Base-by-base conservation (phyloP, 2,888 invertebrate species). In the Anoplius nigerrimus region DNA sequence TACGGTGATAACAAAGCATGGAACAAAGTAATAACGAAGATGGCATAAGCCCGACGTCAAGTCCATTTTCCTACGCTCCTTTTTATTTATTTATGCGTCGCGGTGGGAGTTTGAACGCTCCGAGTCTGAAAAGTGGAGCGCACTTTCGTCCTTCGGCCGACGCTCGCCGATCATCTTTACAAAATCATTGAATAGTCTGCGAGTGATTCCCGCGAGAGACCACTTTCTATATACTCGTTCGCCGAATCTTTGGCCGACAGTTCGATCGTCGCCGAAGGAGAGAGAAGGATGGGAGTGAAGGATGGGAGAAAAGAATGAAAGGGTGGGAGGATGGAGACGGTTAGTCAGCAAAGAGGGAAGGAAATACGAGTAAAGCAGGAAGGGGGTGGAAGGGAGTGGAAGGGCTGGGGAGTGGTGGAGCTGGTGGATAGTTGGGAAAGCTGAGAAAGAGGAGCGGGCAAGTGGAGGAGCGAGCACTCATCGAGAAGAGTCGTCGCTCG, bases 11-110 rank as follows among this genome's bases (percentile, higher is more conserved):
- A 34, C 34, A 34, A 48, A 18, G 48, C 15, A 11, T 2, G 45
- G n/a, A 13, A 48, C 48, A 16, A 48, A 18, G 18, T 16, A 48
- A 48, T 48, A 18, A 48, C 16, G 48, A 34, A 34, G 6, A 11
- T 34, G 34, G 34, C 34, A 13, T 34, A 6, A 34, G 48, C 3
- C 1, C 48, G 18, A 48, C 11, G 18, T n/a, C n/a, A n/a, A n/a
- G n/a, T n/a, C n/a, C n/a, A n/a, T n/a, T 34, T 34, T 34, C 34
- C 34, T 3, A 3, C 34, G 34, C 4, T 34, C 1, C 11, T 11
- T 13, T 34, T 76, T 76, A 76, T 76, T 76, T 76, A 76, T 76
- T 76, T 76, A 71, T 71, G 52, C 51, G 71, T 68, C 67, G 61
- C 60, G 66, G 64, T 58, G n/a, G 60, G 64, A 65, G 51, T 55